phyloP scores from a whole-genome alignment of 2,888 invertebrate genomes.

The Dendrolimus pini region DNA sequence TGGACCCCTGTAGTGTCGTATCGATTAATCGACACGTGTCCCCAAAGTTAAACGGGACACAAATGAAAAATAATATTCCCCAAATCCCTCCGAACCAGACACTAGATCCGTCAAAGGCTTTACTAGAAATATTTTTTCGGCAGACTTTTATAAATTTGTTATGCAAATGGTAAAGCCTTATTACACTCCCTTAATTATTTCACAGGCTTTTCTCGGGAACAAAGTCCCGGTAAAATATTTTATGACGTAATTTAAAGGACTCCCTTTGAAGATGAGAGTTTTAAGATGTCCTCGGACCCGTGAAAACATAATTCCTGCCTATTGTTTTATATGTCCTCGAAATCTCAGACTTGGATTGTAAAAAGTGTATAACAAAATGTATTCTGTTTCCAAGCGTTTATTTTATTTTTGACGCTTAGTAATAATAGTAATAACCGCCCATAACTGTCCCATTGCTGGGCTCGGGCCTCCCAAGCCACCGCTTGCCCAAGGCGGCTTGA shows the following conservation, averaged over 20 bases:
- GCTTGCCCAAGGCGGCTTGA: no score
- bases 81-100: constrained; percentile 22
- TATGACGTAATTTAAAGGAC: constrained; percentile 58
- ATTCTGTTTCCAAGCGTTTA: constrained; percentile 8
- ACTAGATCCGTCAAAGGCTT: constrained; percentile 53
- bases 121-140: constrained; percentile 43
- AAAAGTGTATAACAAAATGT: constrained; percentile 24
- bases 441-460: no score
- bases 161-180: constrained; percentile 63
- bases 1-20: not conserved
- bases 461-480: no score
- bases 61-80: constrained; percentile 18
- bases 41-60: constrained; percentile 6
- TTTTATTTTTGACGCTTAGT: no score
- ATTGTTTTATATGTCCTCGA: constrained; percentile 26
- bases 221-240: constrained; percentile 58
- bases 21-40: not conserved
- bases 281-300: constrained; percentile 33
- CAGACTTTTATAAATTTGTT: constrained; percentile 51
- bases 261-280: constrained; percentile 43
- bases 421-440: no score
- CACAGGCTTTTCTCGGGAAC: constrained; percentile 47
- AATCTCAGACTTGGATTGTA: constrained; percentile 18
- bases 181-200: constrained; percentile 68
- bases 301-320: constrained; percentile 29